These are phyloP conservation scores for Mythimna ferrago DNA, from an alignment of 2,888 invertebrate genomes.

Conservation along the genomic window DNA sequence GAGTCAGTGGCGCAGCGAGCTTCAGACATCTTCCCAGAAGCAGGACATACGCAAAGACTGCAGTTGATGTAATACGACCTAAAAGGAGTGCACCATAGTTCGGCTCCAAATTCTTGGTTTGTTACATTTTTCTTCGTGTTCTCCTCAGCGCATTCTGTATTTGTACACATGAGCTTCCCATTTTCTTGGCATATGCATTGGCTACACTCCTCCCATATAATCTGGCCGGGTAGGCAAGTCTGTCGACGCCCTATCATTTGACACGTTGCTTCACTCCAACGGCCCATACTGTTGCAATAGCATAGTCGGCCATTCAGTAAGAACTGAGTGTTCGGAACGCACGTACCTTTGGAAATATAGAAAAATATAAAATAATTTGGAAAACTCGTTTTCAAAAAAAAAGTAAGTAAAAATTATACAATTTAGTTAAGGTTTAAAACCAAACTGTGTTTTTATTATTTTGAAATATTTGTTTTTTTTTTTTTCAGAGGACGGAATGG, in stretches of 20 bases:
- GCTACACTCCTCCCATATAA: constrained; percentile 81
- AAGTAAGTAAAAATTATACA: constrained; percentile 26
- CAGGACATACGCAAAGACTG: constrained; percentile 82
- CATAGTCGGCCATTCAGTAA: constrained; percentile 78
- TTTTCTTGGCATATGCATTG: constrained; percentile 82
- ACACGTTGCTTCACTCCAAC: constrained; percentile 78
- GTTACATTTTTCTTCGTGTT: constrained; percentile 39
- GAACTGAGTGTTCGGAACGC: constrained; percentile 82
- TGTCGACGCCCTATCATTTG: constrained; percentile 69
- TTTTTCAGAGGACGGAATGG: constrained; percentile 17
- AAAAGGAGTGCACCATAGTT: constrained; percentile 78
- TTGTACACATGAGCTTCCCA: constrained; percentile 77
- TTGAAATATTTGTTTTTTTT: not conserved
- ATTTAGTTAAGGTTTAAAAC: not conserved
- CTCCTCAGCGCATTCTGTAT: constrained; percentile 71
- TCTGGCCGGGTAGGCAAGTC: constrained; percentile 77
- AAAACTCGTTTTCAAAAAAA: not conserved
- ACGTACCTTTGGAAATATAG: constrained; percentile 71
- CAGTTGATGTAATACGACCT: constrained; percentile 83
- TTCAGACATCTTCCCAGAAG: constrained; percentile 77
- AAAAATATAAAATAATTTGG: constrained; percentile 11
- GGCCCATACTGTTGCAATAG: constrained; percentile 77
- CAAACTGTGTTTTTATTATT: not conserved
- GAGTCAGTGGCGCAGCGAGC: constrained; percentile 81
- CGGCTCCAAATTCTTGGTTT: constrained; percentile 20